These are phyloP conservation scores for Operophtera brumata DNA, from an alignment of 2,888 invertebrate genomes.

Conservation along the genomic window DNA sequence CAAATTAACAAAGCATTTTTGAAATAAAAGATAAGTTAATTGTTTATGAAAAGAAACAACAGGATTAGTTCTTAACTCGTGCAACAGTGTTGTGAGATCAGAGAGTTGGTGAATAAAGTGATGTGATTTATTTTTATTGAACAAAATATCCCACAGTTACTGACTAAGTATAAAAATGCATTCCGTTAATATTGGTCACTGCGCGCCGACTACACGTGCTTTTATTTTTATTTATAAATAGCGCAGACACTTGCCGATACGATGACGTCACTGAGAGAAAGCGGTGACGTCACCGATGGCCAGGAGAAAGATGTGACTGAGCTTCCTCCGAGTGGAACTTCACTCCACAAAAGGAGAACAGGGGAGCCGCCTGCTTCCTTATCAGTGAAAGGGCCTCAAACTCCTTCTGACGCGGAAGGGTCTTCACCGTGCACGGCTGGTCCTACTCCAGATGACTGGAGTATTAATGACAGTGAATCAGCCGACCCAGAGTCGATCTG, in stretches of 20 bases:
- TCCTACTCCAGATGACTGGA: slow-evolving; percentile 64
- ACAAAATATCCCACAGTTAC: slow-evolving; percentile 24
- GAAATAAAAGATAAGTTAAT: no score
- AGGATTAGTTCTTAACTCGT: slow-evolving; percentile 21
- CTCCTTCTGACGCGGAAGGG: slow-evolving; percentile 68
- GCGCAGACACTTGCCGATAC: slow-evolving; percentile 49
- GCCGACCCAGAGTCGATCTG: slow-evolving; percentile 63
- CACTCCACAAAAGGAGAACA: slow-evolving; percentile 68
- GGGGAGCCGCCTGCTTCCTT: slow-evolving; percentile 70
- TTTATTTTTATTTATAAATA: slow-evolving; percentile 76
- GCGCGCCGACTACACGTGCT: slow-evolving; percentile 60
- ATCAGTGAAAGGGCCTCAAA: slow-evolving; percentile 63
- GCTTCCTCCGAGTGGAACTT: slow-evolving; percentile 67
- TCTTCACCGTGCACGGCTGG: slow-evolving; percentile 71
- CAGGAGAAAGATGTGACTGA: slow-evolving; percentile 55
- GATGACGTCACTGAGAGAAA: slow-evolving; percentile 68
- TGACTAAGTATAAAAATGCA: slow-evolving; percentile 51
- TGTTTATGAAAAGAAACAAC: no score
- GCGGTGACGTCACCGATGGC: slow-evolving; percentile 55
- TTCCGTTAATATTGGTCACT: slow-evolving; percentile 59
- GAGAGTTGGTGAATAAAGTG: slow-evolving; percentile 10
- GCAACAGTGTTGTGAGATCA: slow-evolving; percentile 21
- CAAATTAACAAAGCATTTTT: no score
- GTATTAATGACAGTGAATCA: slow-evolving; percentile 49
- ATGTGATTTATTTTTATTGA: slow-evolving; percentile 15